Evolutionary conservation across 2,797 vertebrate species (phyloP).

Genomic region (Enteromius viviparus): DNA sequence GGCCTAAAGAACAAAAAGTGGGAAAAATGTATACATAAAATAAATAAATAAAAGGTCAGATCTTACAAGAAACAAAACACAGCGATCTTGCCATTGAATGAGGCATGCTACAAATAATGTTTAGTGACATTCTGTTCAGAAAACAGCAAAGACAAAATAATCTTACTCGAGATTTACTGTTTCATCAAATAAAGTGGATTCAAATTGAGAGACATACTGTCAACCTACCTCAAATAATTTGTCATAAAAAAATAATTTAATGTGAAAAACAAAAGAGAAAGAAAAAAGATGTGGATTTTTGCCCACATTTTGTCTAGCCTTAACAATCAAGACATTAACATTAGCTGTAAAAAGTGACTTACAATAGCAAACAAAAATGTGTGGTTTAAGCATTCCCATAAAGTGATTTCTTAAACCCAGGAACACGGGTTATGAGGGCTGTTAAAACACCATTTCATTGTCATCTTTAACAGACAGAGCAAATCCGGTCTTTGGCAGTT

Average conservation of each 20-base stretch:
- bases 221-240: neutral
- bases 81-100: neutral
- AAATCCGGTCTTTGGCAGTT: neutral
- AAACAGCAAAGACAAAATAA: neutral
- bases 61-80: neutral
- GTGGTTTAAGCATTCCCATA: neutral
- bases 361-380: conserved; percentile 4
- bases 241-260: neutral
- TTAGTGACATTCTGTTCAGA: neutral
- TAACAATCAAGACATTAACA: neutral
- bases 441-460: neutral
- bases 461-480: neutral
- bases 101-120: neutral
- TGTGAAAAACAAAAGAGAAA: neutral
- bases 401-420: neutral
- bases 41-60: neutral
- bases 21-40: no score
- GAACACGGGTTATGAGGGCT: neutral
- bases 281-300: neutral
- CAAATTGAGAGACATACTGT: neutral
- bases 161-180: neutral
- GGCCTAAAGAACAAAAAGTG: conserved; percentile 70
- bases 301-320: neutral
- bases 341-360: neutral
- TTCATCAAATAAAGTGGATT: neutral